Percentiles rank a stretch among this genome's conserved stretches.
These are phyloP conservation scores for Microchrysa polita DNA, from an alignment of 2,888 invertebrate genomes.

Conservation along the genomic window DNA sequence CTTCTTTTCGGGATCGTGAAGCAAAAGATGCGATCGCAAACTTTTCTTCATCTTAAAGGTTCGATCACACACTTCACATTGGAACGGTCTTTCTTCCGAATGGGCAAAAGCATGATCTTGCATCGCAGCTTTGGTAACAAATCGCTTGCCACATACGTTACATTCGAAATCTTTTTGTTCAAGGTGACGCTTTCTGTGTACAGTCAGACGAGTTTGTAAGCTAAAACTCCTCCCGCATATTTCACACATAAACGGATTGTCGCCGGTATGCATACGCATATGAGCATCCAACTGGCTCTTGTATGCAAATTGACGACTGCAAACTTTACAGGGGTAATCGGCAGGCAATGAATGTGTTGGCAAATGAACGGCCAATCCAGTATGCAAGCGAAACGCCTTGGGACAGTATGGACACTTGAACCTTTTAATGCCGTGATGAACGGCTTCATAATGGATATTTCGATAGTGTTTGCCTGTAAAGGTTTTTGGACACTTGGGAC, in stretches of 20 bases:
- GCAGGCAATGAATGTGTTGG: slow-evolving; percentile 47
- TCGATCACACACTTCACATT: slow-evolving; percentile 69
- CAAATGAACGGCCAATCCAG: slow-evolving; percentile 7
- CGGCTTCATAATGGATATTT: slow-evolving; percentile 15
- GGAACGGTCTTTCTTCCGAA: slow-evolving; percentile 68
- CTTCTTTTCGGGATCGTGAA: slow-evolving; percentile 56
- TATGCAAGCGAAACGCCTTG: neutral
- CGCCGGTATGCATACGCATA: slow-evolving; percentile 68
- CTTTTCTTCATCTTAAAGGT: slow-evolving; percentile 69
- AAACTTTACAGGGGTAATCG: slow-evolving; percentile 48
- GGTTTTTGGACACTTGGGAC: slow-evolving; percentile 44
- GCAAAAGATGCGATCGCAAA: slow-evolving; percentile 66
- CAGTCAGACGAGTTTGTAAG: slow-evolving; percentile 71
- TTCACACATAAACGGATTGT: slow-evolving; percentile 72
- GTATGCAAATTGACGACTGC: slow-evolving; percentile 50
- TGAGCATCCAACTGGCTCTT: slow-evolving; percentile 62
- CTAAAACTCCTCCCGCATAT: slow-evolving; percentile 72
- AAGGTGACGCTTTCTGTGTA: slow-evolving; percentile 72
- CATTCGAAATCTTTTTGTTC: slow-evolving; percentile 72
- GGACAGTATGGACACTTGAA: slow-evolving; percentile 26
- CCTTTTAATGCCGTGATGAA: slow-evolving; percentile 6
- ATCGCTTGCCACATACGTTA: slow-evolving; percentile 69
- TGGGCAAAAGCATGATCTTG: slow-evolving; percentile 71
- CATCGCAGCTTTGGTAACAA: slow-evolving; percentile 70
- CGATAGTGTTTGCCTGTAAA: slow-evolving; percentile 36